Percentiles rank a stretch among this genome's conserved stretches.
Conservation (phyloP, 2,797 vertebrate genomes). For the Hypotaenidia okinawae region DNA sequence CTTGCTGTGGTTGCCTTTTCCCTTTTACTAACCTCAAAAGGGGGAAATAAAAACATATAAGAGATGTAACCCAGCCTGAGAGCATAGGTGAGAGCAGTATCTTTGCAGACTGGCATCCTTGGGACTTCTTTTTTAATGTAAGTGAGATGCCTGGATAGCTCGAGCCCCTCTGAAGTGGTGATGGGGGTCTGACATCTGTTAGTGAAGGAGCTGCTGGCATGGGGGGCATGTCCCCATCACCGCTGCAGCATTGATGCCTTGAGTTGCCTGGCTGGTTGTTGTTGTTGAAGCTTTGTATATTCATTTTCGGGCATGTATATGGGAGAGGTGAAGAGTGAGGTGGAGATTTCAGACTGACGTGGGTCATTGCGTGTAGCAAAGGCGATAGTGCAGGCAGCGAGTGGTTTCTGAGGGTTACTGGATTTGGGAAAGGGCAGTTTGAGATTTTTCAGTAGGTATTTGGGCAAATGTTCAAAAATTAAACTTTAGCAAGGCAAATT, state of each 20-base stretch:
- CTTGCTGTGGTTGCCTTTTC: background rate
- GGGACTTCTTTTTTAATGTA: background rate
- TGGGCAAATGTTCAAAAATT: background rate
- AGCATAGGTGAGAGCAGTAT: background rate
- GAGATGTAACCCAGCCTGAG: background rate
- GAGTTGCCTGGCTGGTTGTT: background rate
- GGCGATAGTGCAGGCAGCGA: background rate
- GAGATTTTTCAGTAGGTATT: background rate
- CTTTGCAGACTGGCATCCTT: background rate
- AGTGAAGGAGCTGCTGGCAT: background rate
- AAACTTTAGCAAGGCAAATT: background rate
- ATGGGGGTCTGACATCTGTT: background rate
- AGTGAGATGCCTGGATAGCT: background rate
- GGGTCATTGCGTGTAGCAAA: rapidly evolving
- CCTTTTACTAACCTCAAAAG: background rate
- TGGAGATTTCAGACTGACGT: background rate
- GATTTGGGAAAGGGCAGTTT: slow-evolving; percentile 37
- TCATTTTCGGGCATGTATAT: background rate
- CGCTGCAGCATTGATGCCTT: background rate
- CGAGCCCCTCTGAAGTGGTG: rapidly evolving
- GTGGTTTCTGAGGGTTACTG: slow-evolving; percentile 9
- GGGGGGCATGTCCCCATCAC: background rate
- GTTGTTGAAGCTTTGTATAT: rapidly evolving
- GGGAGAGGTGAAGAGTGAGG: background rate
- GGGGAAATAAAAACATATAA: background rate